phyloP scores from a whole-genome alignment of 2,113 vertebrate species.

The Odobenus rosmarus region DNA sequence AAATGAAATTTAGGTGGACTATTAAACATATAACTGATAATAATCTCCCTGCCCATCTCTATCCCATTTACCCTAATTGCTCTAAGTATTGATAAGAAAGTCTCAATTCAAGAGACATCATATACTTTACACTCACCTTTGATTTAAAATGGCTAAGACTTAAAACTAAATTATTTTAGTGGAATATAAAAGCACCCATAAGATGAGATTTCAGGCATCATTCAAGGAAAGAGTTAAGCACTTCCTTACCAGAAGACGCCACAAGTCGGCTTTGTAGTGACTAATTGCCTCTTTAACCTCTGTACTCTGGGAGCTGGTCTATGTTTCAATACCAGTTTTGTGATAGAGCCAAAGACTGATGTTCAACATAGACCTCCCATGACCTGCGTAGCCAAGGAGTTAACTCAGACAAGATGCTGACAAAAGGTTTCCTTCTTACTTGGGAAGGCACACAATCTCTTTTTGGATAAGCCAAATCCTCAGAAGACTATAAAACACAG shows the following conservation, averaged over 20 bases:
- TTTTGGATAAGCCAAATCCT: conserved; percentile 50
- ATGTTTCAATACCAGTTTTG: conserved; percentile 60
- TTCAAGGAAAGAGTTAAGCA: conserved; percentile 64
- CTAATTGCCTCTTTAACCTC: conserved; percentile 66
- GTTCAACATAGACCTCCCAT: conserved; percentile 66
- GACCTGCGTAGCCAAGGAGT: conserved; percentile 63
- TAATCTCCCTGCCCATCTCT: background rate
- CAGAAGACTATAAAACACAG: conserved; percentile 40
- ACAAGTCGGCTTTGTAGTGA: conserved; percentile 49
- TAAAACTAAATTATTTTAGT: conserved; percentile 2
- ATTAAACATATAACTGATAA: background rate
- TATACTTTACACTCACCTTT: conserved; percentile 50
- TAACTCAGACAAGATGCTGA: conserved; percentile 66
- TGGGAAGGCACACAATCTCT: conserved; percentile 53
- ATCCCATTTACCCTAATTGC: background rate
- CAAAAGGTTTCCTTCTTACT: conserved; percentile 66
- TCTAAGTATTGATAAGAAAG: conserved; percentile 19
- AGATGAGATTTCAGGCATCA: conserved; percentile 59
- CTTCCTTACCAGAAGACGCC: conserved; percentile 34
- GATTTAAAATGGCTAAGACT: conserved; percentile 9
- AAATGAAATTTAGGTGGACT: background rate
- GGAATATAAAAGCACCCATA: conserved; percentile 17
- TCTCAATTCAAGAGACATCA: background rate
- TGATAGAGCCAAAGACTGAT: conserved; percentile 71
- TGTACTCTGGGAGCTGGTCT: conserved; percentile 53